These are phyloP conservation scores for Pipistrellus nathusii DNA, from an alignment of 2,797 vertebrate species.

Conservation along the genomic window DNA sequence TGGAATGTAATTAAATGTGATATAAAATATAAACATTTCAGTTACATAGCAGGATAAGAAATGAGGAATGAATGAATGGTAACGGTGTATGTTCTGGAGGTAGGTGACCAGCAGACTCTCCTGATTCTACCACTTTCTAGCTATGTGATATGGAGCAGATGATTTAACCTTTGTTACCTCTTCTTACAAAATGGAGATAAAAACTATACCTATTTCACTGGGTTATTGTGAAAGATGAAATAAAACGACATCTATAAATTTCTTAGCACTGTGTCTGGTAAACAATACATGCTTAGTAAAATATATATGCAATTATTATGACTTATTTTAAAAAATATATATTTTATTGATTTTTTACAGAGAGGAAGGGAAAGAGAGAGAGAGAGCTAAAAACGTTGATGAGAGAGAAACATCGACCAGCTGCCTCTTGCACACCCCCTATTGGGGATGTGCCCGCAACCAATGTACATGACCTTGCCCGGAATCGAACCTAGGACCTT, in stretches of 20 bases:
- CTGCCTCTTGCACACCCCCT: no score
- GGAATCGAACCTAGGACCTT: no score
- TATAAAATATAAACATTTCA: not conserved
- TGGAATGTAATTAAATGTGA: not conserved
- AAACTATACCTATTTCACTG: not conserved
- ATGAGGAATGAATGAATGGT: not conserved
- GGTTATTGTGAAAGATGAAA: not conserved
- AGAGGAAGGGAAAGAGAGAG: no score
- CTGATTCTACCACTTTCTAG: not conserved
- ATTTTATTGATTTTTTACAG: no score
- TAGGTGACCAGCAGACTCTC: not conserved
- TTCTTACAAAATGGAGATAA: not conserved
- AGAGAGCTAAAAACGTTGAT: no score
- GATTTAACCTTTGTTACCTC: not conserved
- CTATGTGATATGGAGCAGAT: not conserved
- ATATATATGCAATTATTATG: not conserved
- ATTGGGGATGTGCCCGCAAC: no score
- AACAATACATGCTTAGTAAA: not conserved
- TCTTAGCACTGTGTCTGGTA: not conserved
- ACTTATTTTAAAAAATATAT: not conserved
- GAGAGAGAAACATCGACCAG: no score
- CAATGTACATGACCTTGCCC: no score
- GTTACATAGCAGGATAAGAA: not conserved
- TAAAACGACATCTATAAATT: not conserved
- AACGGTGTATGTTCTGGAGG: not conserved